These are phyloP conservation scores for Sarcophaga caerulescens DNA, from an alignment of 2,888 invertebrate genomes.

Conservation along the genomic window DNA sequence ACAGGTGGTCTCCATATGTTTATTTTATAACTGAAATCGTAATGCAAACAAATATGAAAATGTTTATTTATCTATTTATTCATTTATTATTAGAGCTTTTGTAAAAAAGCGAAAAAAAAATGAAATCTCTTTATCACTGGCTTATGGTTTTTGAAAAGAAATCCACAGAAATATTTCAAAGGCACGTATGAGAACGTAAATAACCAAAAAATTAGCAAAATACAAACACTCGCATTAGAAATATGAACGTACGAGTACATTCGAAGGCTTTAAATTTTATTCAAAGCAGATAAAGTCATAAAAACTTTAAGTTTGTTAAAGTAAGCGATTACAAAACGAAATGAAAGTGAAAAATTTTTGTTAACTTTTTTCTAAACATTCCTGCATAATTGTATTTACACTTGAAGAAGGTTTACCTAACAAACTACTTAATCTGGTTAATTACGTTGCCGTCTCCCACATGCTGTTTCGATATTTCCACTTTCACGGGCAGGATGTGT, in stretches of 20 bases:
- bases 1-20: slow-evolving; percentile 32
- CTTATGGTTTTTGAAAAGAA: not conserved
- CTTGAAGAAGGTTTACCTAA: not conserved
- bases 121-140: not conserved
- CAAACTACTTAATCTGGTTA: not conserved
- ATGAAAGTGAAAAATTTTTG: not conserved
- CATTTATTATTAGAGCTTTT: not conserved
- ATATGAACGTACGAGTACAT: not conserved
- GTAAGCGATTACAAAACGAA: too few relatives aligned
- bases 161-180: not conserved
- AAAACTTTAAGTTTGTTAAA: not conserved
- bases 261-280: not conserved
- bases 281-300: not conserved
- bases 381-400: not conserved
- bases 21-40: not conserved
- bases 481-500: not conserved
- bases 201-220: too few relatives aligned
- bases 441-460: not conserved
- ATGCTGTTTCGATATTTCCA: not conserved
- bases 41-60: slow-evolving; percentile 11
- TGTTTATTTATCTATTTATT: slow-evolving; percentile 8
- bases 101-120: not conserved
- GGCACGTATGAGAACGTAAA: not conserved
- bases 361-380: not conserved
- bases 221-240: not conserved